Evolutionary conservation across 2,888 invertebrate genomes (phyloP), one percentile per base, ranked within the genome.

Genomic region (Noctua janthe): DNA sequence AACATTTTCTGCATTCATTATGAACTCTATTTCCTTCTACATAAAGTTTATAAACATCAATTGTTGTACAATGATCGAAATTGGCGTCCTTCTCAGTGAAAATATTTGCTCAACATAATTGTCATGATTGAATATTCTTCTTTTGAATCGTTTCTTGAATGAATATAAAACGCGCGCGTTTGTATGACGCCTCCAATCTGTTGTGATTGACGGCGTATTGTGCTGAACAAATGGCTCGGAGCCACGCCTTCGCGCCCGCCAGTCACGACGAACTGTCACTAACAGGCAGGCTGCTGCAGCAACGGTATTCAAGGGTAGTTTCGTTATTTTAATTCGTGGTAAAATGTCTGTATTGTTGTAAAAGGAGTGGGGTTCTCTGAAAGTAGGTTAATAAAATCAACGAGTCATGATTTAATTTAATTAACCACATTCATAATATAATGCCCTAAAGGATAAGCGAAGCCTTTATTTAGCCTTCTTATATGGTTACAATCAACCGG

Each of bases 121-220:
- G 80, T 83, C 80, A 80, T 86, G 71, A 70, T 85, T 85, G 71
- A 83, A 80, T 86, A 79, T 79, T 59, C 59, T 76, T 86, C 83
- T 56, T 76, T 76, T 47, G 80, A 83, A 83, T 71, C 67, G 83
- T 80, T 86, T 74, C 66, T 79, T 86, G 83, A 85, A 86, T 85
- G 74, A 83, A 83, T 86, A 83, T 79, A 69, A 74, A 85, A 72
- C n/a, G 69, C 47, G n/a, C 74, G 43, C 76, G 80, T 35, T 69
- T 79, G 71, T 10, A n/a, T 67, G 84, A 79, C 80, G 83, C 74
- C 74, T 80, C 62, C 87, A 76, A 76, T 85, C 85, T 83, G 66
- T 70, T 75, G 80, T 83, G 85, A 86, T 77, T 86, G 85, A 83
- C 87, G 69, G 74, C 76, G 72, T 56, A 85, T 84, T 84, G 86